Base-by-base conservation (phyloP, 2,888 invertebrate species). In the Euplagia quadripunctaria region DNA sequence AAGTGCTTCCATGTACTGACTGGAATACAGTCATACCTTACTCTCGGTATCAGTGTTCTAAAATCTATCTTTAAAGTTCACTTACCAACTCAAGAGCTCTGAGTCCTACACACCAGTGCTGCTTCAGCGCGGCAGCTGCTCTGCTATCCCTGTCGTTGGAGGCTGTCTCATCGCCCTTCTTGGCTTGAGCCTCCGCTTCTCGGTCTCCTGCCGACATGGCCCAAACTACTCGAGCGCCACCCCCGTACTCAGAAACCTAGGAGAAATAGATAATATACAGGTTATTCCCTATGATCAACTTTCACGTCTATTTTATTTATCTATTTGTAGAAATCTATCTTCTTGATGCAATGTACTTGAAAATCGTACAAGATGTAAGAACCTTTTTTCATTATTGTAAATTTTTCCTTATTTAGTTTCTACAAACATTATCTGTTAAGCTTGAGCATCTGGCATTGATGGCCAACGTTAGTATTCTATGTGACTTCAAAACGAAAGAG, bases 31-130 rank as follows among this genome's bases (percentile, higher is more conserved):
- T 46, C 43, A 46, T 46, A 6, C 9, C 6, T 46, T 46, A 46
- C 8, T 46, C 1, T 46, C 43, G 9, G 6, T 46, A 9, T 8
- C 43, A 8, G 43, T 46, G 43, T 46, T 46, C 6, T 46, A 9
- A 0, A 6, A 1, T 67, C 8, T 49, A 16, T 52, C 0, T 63
- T 42, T 3, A 49, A 64, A 41, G n/a, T 52, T 72, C 65, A 86
- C 97, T 96, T 87, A 97, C 97, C 95, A 97, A 90, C 92, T 97
- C 97, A 14, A 96, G 82, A 55, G 96, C 90, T 89, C 97, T 96
- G 12, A 97, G 91, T 0, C 96, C 94, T 66, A 97, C 90, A 74
- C 97, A 97, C 96, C 97, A 96, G 90, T 96, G 90, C 85, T 95
- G 92, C 86, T 95, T 96, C 74, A 94, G 71, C 77, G 92, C 91